Conservation (phyloP, 2,888 invertebrate genomes). For the Acronicta leporina region DNA sequence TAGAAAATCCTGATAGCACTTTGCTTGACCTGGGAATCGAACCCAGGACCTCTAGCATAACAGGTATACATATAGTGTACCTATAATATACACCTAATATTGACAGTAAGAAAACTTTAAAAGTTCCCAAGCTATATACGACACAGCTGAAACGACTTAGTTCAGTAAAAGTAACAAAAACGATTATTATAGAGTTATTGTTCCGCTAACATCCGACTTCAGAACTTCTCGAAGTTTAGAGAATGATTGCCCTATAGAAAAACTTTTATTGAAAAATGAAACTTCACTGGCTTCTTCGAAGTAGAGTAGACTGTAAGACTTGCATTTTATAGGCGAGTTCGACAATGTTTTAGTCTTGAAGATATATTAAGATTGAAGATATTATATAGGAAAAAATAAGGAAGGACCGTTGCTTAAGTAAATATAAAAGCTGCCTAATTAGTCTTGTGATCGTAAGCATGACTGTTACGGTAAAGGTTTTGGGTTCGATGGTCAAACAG, state of each 20-base stretch:
- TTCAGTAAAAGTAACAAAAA: conserved; percentile 41
- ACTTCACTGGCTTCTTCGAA: conserved; percentile 41
- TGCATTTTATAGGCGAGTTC: conserved; percentile 31
- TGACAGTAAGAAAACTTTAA: conserved; percentile 22
- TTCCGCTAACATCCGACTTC: conserved; percentile 45
- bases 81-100: conserved; percentile 2
- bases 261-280: conserved; percentile 67
- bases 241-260: conserved; percentile 58
- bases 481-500: too few species aligned
- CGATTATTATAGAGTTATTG: conserved; percentile 56
- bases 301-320: conserved; percentile 28
- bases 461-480: too few species aligned
- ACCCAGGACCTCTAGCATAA: too few species aligned
- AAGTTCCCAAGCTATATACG: conserved; percentile 33
- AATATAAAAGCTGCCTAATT: too few species aligned
- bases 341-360: conserved; percentile 12
- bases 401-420: too few species aligned
- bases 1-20: too few species aligned
- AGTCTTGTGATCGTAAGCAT: too few species aligned
- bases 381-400: too few species aligned
- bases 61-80: too few species aligned
- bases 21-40: too few species aligned
- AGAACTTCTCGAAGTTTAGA: conserved; percentile 53
- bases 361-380: too few species aligned
- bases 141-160: conserved; percentile 30